These are phyloP conservation scores for Albula glossodonta DNA, from an alignment of 2,113 vertebrate species.

Conservation along the genomic window DNA sequence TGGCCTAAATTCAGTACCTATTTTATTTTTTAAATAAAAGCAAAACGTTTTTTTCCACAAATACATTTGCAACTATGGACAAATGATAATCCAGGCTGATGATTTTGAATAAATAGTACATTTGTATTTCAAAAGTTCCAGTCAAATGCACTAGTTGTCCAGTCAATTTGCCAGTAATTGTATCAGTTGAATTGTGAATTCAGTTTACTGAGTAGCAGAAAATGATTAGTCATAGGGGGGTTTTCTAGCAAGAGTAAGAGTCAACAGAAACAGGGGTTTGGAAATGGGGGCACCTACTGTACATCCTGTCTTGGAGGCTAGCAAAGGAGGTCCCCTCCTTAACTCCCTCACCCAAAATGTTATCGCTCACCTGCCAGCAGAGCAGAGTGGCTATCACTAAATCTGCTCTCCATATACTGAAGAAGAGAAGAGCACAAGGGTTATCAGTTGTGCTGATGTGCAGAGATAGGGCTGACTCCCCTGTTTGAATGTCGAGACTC, in stretches of 20 bases:
- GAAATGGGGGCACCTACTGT: background rate
- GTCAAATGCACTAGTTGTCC: no score
- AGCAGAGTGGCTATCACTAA: constrained; percentile 46
- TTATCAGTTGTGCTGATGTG: constrained; percentile 66
- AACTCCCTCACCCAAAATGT: constrained; percentile 37
- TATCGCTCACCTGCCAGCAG: constrained; percentile 47
- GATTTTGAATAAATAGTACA: no score
- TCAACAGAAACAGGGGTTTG: constrained; percentile 1
- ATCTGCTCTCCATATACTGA: constrained; percentile 49
- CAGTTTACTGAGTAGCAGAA: no score
- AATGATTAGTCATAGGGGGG: background rate
- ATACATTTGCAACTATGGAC: no score
- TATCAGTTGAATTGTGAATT: no score
- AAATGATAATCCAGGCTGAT: no score
- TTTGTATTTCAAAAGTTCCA: no score
- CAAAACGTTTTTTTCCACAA: no score
- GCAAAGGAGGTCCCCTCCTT: background rate
- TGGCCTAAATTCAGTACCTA: no score
- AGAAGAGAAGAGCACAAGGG: constrained; percentile 53
- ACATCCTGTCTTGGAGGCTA: background rate
- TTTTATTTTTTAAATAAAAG: no score
- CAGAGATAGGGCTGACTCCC: constrained; percentile 57
- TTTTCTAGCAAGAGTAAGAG: background rate
- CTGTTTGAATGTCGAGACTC: constrained; percentile 50
- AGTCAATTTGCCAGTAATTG: no score